Evolutionary conservation across 2,113 vertebrate species (phyloP).

Genomic region (Chaetops frenatus): DNA sequence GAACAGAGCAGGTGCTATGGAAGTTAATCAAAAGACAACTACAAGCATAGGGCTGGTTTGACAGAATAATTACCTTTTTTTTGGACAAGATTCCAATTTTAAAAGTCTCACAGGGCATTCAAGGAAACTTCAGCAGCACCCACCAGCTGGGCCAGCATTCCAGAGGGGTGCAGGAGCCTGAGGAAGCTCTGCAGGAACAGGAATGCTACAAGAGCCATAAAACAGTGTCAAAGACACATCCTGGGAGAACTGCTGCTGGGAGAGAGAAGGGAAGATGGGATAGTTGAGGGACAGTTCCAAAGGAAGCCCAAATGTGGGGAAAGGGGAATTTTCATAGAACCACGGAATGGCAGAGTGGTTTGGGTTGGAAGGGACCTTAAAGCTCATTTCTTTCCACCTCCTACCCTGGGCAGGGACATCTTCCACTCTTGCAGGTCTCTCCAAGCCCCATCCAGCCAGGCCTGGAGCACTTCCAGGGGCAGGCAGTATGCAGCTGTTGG

Average conservation of each 20-base stretch:
- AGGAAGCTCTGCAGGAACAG: neutral
- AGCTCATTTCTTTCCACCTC: neutral
- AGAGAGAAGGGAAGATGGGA: neutral
- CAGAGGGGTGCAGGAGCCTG: rapidly evolving
- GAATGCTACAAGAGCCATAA: neutral
- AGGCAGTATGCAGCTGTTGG: neutral
- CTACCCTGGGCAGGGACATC: neutral
- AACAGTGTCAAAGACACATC: rapidly evolving
- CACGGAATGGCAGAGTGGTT: neutral
- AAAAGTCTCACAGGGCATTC: neutral
- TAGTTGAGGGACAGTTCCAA: rapidly evolving
- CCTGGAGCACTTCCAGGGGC: neutral
- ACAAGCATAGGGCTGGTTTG: neutral
- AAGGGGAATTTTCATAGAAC: neutral
- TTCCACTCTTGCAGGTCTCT: neutral
- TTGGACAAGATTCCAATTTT: neutral
- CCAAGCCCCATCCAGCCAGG: neutral
- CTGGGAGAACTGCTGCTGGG: neutral
- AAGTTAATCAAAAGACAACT: neutral
- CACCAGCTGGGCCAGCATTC: neutral
- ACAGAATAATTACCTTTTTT: neutral
- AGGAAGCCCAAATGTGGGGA: neutral
- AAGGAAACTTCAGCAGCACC: neutral
- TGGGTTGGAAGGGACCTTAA: neutral
- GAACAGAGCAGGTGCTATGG: neutral